phyloP scores from a whole-genome alignment of 2,113 vertebrate species.

The Symphodus melops region DNA sequence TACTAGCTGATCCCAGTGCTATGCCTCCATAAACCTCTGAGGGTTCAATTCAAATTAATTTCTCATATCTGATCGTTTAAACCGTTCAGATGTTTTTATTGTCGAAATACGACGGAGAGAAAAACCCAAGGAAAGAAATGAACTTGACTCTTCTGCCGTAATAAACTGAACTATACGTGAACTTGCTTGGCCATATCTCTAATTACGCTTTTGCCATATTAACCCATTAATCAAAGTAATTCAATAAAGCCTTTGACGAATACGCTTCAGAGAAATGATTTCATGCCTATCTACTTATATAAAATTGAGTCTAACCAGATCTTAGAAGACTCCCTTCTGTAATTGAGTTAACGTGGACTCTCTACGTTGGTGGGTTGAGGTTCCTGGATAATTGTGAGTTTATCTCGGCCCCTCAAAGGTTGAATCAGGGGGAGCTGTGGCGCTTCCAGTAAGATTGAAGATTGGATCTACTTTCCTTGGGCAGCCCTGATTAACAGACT shows the following conservation, averaged over 20 bases:
- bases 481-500: slow-evolving; percentile 49
- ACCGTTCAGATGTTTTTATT: slow-evolving; percentile 15
- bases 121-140: neutral
- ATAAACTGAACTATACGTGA: slow-evolving; percentile 48
- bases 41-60: slow-evolving; percentile 46
- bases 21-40: slow-evolving; percentile 6
- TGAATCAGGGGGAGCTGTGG: slow-evolving; percentile 19
- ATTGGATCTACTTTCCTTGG: slow-evolving; percentile 45
- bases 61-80: slow-evolving; percentile 17
- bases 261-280: slow-evolving; percentile 25
- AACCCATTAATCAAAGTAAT: slow-evolving; percentile 59
- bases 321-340: slow-evolving; percentile 38
- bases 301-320: slow-evolving; percentile 47
- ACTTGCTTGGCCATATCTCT: slow-evolving; percentile 42
- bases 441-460: slow-evolving; percentile 56
- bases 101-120: neutral
- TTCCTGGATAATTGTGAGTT: slow-evolving; percentile 42
- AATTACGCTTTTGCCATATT: slow-evolving; percentile 43
- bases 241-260: slow-evolving; percentile 57
- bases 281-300: slow-evolving; percentile 42
- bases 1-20: neutral
- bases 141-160: slow-evolving; percentile 24
- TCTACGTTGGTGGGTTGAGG: slow-evolving; percentile 20
- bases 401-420: slow-evolving; percentile 34
- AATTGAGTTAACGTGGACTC: slow-evolving; percentile 50